Evolutionary conservation across 2,888 invertebrate species (phyloP), one percentile per base, ranked within the genome.

Genomic region (Phanerotoma sp.): DNA sequence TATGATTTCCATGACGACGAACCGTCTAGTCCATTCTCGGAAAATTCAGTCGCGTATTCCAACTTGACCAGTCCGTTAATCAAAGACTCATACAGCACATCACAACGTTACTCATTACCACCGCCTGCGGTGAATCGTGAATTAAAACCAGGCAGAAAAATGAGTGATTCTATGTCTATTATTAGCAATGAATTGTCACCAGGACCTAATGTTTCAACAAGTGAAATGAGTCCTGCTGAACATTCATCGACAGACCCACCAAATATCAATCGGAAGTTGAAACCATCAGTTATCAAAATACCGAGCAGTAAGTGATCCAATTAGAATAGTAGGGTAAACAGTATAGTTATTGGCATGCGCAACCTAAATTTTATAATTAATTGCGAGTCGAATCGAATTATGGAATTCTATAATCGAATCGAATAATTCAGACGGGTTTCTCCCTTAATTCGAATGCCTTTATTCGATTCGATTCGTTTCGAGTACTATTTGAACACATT

Each of bases 231-330:
- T 58, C 71, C 72, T 16, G 65, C 69, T 7, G 75, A 74, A 55
- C 73, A 72, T 60, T 71, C 68, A 51, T 75, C 75, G 11, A 72
- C 74, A 6, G 72, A 85, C 55, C 89, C 92, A 37, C 92, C 93
- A 11, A 85, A 84, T 30, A 91, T 94, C 21, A 88, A 93, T 73
- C 82, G 93, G 47, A 88, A 87, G 38, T 79, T 93, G 33, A 93
- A 93, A 75, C 93, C 93, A 48, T 63, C 69, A 10, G n/a, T 63
- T 75, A 21, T 71, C 66, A 46, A 75, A 73, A 51, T 72, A 20
- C 56, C 66, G 22, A 75, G 76, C 51, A 73, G 75, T 75, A 64
- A 59, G 33, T 25, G n/a, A n/a, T n/a, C n/a, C n/a, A n/a, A n/a
- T n/a, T n/a, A n/a, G n/a, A n/a, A n/a, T n/a, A n/a, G n/a, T n/a